phyloP scores from a whole-genome alignment of 2,113 vertebrate species.

The Theristicus caerulescens region DNA sequence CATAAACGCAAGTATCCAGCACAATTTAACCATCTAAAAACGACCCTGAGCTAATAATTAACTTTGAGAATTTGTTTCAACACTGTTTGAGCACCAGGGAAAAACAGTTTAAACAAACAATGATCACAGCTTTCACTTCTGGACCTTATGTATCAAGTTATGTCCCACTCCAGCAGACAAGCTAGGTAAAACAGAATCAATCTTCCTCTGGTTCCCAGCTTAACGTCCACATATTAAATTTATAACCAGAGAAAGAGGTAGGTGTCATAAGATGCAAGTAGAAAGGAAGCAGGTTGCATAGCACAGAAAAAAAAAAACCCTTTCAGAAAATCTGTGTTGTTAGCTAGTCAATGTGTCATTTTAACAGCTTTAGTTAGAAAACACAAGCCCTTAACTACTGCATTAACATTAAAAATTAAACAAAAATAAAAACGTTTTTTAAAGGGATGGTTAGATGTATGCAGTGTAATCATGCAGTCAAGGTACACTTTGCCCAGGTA shows the following conservation, averaged over 20 bases:
- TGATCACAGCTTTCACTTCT: not conserved
- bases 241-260: not conserved
- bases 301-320: rapidly evolving
- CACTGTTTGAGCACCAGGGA: not conserved
- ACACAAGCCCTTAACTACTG: not conserved
- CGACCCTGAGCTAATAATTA: conserved; percentile 46
- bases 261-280: not conserved
- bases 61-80: not conserved
- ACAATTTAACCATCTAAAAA: conserved; percentile 27
- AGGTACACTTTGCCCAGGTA: not conserved
- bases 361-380: not conserved
- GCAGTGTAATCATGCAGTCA: not conserved
- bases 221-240: not conserved
- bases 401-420: not conserved
- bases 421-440: not conserved
- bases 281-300: not conserved
- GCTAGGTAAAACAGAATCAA: not conserved
- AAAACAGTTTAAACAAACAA: not conserved
- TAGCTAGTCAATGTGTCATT: not conserved
- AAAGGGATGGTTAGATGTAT: not conserved
- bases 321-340: not conserved
- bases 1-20: not conserved
- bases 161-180: not conserved
- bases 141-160: not conserved
- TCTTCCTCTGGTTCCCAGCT: not conserved